These are phyloP conservation scores for Zapus hudsonius DNA, from an alignment of 2,113 vertebrate genomes.

Conservation along the genomic window DNA sequence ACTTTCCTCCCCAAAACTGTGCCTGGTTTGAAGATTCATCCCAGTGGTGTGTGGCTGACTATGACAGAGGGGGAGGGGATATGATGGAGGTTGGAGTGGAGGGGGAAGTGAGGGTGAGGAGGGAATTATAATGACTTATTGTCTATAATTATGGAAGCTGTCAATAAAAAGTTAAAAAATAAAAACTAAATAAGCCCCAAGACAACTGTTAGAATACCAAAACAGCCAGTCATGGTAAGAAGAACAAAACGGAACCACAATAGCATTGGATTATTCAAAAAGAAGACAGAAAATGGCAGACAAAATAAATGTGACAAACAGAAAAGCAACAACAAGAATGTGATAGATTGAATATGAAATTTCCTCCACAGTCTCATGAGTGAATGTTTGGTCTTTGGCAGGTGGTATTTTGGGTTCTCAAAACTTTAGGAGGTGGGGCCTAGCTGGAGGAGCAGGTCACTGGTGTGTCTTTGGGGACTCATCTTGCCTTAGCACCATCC, in stretches of 20 bases:
- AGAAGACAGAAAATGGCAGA: background rate
- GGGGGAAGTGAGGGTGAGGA: too few species aligned
- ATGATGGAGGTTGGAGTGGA: too few species aligned
- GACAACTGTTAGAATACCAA: too few species aligned
- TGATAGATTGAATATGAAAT: background rate
- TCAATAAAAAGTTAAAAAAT: too few species aligned
- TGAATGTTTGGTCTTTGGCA: background rate
- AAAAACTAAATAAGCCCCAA: background rate
- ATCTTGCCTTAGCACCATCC: background rate
- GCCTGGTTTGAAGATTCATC: too few species aligned
- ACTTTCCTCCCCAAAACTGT: too few species aligned
- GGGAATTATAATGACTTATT: too few species aligned
- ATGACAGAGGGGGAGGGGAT: too few species aligned
- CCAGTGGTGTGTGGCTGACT: too few species aligned
- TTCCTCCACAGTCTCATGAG: background rate
- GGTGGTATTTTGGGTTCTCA: background rate
- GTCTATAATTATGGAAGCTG: too few species aligned
- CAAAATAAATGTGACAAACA: background rate
- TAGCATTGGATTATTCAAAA: background rate
- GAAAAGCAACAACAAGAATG: background rate
- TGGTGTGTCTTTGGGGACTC: background rate
- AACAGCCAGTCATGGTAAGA: too few species aligned
- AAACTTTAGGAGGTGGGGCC: background rate
- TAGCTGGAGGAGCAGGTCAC: background rate
- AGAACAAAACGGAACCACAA: background rate